Percentiles rank a stretch among this genome's conserved stretches.
Conservation (phyloP, 37 sponge, comb jelly and placozoan species). For the Eunapius fragilis region DNA sequence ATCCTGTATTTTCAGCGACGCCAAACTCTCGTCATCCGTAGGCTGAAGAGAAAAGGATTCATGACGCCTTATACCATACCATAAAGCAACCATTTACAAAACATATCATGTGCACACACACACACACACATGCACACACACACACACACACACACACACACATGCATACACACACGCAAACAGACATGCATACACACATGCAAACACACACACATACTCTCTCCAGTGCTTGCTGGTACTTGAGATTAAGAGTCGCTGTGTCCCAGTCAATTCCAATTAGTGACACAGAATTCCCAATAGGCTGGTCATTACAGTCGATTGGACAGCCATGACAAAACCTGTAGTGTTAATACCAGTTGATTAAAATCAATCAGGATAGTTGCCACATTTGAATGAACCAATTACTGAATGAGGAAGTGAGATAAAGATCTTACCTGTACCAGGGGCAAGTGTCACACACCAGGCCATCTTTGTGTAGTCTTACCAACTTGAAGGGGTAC, state of each 20-base stretch:
- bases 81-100: too few relatives aligned
- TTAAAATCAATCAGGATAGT: too few relatives aligned
- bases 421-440: conserved; percentile 66
- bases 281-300: conserved; percentile 23
- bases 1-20: conserved; percentile 54
- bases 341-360: not conserved
- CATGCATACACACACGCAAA: too few relatives aligned
- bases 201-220: conserved; percentile 56
- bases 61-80: not conserved
- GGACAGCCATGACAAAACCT: conserved; percentile 93
- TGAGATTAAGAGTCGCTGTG: conserved; percentile 78
- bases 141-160: conserved; percentile 43
- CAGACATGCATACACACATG: not conserved
- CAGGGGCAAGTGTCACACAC: conserved; percentile 85
- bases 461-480: conserved; percentile 73
- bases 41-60: conserved; percentile 52
- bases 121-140: not conserved
- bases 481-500: conserved; percentile 85
- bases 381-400: not conserved
- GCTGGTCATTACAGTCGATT: conserved; percentile 62
- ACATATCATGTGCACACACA: too few relatives aligned
- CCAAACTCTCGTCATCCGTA: conserved; percentile 79
- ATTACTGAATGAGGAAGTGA: not conserved
- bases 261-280: conserved; percentile 98
- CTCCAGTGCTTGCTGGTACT: conserved; percentile 85